Evolutionary conservation across 2,888 invertebrate species (phyloP), one percentile per base, ranked within the genome.

Genomic region (Seira sanloemensis): DNA sequence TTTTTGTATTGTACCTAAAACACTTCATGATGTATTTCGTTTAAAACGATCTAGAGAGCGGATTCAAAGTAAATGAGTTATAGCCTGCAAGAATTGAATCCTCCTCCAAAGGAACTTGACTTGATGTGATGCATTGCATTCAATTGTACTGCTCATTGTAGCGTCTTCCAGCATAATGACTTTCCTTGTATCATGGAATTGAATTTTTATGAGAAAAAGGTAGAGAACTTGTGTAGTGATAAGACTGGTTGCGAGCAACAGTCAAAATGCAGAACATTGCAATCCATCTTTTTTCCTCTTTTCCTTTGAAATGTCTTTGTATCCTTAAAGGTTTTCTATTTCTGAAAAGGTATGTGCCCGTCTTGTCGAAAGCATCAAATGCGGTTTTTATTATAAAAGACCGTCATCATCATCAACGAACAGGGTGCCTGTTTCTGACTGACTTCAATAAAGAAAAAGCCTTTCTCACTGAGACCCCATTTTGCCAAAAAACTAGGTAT

Each of bases 351-450:
- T n/a, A n/a, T n/a, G n/a, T n/a, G n/a, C n/a, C n/a, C n/a, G n/a
- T n/a, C n/a, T n/a, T n/a, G n/a, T n/a, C n/a, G n/a, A n/a, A n/a
- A n/a, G n/a, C 58, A 23, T 74, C 62, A 58, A 74, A 58, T 65
- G 74, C 18, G 74, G 74, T 74, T 74, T 74, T 23, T 65, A 12
- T 54, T 58, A 25, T 54, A 50, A 68, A 26, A 27, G n/a, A 67
- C 46, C 66, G 37, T 75, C 65, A 75, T 65, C 75, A 66, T 37
- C 37, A 54, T 54, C 54, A 27, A 21, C 18, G n/a, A n/a, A 27
- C 21, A 19, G 71, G 68, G 66, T 79, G 80, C 65, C 75, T 81
- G 80, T 18, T 74, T 81, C 75, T 81, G 80, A 81, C 75, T 77
- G 77, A 25, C 50, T 72, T 67, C 73, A 79, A 73, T 79, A 78